Evolutionary conservation across 2,113 vertebrate genomes (phyloP).

Genomic region (Crotalus viridis): DNA sequence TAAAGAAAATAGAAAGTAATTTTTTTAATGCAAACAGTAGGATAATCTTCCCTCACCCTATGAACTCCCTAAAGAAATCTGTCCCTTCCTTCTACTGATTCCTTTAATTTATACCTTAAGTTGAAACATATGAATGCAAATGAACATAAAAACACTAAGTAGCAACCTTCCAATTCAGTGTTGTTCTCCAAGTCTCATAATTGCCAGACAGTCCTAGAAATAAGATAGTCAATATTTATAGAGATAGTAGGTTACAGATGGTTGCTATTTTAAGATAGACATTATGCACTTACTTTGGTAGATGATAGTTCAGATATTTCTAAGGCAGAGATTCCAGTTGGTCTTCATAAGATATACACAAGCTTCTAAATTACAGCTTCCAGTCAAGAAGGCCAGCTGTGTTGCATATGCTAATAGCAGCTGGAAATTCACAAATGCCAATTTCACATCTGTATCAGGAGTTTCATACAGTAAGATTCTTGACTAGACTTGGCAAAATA

Average conservation of each 20-base stretch:
- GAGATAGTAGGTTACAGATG: not conserved
- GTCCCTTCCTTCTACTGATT: not conserved
- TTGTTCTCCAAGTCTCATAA: not conserved
- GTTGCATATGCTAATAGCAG: not conserved
- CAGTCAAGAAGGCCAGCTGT: not conserved
- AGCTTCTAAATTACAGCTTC: conserved; percentile 22
- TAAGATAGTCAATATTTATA: not conserved
- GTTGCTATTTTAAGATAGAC: not conserved
- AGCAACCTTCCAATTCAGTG: not conserved
- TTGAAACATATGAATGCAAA: not conserved
- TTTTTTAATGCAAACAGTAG: not conserved
- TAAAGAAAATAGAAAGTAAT: not conserved
- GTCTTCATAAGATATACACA: fast-evolving
- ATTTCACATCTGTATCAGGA: conserved; percentile 17
- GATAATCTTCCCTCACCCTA: not conserved
- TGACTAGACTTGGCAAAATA: conserved; percentile 8
- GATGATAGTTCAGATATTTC: not conserved
- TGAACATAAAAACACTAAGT: not conserved
- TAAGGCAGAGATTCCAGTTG: not conserved
- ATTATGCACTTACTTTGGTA: not conserved
- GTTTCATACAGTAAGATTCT: not conserved
- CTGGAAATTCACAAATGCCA: conserved; percentile 20
- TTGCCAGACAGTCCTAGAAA: not conserved
- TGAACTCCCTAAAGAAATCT: not conserved
- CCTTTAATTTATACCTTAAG: not conserved